Percentiles rank a stretch among this genome's conserved stretches.
phyloP scores from a whole-genome alignment of 1,140 invertebrate genomes.

The Eufriesea mexicana region DNA sequence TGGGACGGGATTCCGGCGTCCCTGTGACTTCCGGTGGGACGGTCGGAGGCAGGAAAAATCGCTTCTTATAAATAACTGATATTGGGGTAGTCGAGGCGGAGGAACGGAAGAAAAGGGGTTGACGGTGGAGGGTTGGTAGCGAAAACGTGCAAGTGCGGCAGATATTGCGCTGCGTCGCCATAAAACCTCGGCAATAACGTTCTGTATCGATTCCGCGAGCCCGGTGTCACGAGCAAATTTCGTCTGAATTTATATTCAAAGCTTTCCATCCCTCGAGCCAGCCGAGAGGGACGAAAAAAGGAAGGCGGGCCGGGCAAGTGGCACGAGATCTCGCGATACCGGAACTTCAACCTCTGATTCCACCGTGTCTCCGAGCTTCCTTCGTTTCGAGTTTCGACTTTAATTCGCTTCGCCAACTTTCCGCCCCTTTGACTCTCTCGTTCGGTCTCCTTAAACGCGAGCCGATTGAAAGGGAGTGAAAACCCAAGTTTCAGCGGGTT shows the following conservation, averaged over 20 bases:
- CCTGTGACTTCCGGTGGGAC: too few species aligned
- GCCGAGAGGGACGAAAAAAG: not conserved
- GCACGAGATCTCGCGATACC: not conserved
- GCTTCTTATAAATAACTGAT: constrained; percentile 57
- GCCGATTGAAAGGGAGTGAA: not conserved
- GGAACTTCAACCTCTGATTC: not conserved
- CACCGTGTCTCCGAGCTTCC: accelerated
- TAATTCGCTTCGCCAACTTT: not conserved
- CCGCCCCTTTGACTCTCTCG: too few species aligned
- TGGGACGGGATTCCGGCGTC: too few species aligned
- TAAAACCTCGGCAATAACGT: constrained; percentile 30
- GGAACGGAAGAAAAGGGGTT: not conserved
- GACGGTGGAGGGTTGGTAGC: not conserved
- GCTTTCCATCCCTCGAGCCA: not conserved
- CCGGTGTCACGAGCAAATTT: constrained; percentile 29
- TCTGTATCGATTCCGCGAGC: constrained; percentile 32
- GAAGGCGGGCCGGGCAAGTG: not conserved
- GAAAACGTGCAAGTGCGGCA: constrained; percentile 28
- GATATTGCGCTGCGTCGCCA: constrained; percentile 34
- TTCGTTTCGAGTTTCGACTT: not conserved
- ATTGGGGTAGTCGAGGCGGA: not conserved
- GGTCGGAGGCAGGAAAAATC: constrained; percentile 13
- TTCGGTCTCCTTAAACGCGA: not conserved
- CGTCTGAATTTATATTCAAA: constrained; percentile 34
- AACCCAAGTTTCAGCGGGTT: not conserved